Conservation (phyloP, 2,113 vertebrate genomes). For the Phaethornis superciliosus region DNA sequence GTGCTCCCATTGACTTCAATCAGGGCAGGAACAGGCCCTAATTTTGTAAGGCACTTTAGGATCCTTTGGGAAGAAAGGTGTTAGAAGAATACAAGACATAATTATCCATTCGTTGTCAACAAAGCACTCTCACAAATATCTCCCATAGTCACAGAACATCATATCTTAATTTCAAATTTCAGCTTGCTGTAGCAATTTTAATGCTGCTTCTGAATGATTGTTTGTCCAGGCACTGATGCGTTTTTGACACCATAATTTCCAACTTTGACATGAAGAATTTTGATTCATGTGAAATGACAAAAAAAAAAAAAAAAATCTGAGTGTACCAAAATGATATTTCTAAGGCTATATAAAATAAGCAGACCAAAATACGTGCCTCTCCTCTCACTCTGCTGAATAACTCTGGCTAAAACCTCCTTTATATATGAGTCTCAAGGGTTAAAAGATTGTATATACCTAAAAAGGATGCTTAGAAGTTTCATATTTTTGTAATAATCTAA, state of each 20-base stretch:
- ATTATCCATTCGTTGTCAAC: conserved; percentile 36
- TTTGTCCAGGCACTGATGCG: background rate
- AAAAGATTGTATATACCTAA: background rate
- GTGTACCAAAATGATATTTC: accelerated
- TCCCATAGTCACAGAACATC: background rate
- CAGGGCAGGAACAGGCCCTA: conserved; percentile 52
- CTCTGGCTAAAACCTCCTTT: background rate
- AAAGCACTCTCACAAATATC: conserved; percentile 25
- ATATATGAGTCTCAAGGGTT: background rate
- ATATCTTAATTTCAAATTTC: conserved; percentile 32
- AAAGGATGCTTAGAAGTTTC: background rate
- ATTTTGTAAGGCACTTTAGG: conserved; percentile 63
- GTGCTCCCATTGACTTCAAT: conserved; percentile 59
- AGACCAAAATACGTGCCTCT: background rate
- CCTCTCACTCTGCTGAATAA: background rate
- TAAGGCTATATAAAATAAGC: background rate
- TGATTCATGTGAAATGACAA: background rate
- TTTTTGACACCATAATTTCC: background rate
- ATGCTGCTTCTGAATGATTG: background rate
- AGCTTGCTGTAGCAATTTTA: conserved; percentile 22
- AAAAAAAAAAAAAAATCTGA: background rate
- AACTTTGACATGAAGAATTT: background rate
- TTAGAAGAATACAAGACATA: conserved; percentile 42
- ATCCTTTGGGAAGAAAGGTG: conserved; percentile 56
- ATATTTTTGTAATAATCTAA: background rate